Base-by-base conservation (phyloP, 1,140 invertebrate genomes). In the Brachystomella parvula region DNA sequence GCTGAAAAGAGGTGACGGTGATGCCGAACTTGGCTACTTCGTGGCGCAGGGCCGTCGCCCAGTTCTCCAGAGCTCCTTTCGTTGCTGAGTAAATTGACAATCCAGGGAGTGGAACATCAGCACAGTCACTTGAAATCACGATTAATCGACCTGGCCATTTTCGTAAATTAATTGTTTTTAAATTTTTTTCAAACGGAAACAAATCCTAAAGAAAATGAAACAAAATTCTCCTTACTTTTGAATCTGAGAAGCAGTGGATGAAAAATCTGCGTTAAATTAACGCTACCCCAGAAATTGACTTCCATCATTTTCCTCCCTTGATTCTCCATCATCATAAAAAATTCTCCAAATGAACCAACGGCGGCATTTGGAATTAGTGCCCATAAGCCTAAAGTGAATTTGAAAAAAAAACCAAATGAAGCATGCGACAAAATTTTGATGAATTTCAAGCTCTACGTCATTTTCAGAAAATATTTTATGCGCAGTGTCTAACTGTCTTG, bases 361-460 rank as follows among this genome's bases (percentile, higher is more conserved):
- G 91, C 94, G 1, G 92, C 92, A 77, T 95, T 95, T 74, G 94
- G 93, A 0, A 95, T 81, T 6, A 95, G 68, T 0, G 85, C 85
- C 74, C 81, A 84, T 44, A 89, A 77, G 74, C 75, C 85, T 86
- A 69, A 15, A 9, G n/a, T n/a, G n/a, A n/a, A n/a, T 53, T 15
- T 53, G 6, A 19, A 19, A 53, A 19, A 53, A 24, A 17, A 17
- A 6, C 24, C 12, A 53, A 53, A 6, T 19, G 15, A 24, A 19
- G 12, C 6, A 17, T 53, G 24, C 39, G 39, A 9, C n/a, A 44
- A 12, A n/a, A 44, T 9, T 9, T 44, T 44, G 9, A 44, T 12
- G n/a, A 44, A 12, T 12, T n/a, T 12, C n/a, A 44, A 44, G n/a
- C n/a, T 12, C n/a, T 44, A 12, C 9, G 9, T 12, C n/a, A 53